Base-by-base conservation (phyloP, 2,113 vertebrate species). In the Ceuthmochares aereus region DNA sequence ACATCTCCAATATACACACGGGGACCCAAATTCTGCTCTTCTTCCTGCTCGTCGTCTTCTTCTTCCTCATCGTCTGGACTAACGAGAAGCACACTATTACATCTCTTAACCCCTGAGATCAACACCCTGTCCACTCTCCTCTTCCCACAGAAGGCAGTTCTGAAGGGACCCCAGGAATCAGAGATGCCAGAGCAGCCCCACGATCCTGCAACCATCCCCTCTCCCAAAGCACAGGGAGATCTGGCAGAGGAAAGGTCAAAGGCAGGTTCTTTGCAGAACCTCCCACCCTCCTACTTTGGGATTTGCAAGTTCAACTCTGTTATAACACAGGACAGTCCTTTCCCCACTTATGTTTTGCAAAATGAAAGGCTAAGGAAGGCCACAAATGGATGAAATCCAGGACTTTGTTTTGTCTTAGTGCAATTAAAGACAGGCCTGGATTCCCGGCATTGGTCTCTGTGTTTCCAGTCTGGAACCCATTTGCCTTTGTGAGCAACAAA, bases 11-110 rank as follows among this genome's bases (percentile, higher is more conserved):
- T 96, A 63, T 98, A 98, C 29, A 98, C 98, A 37, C 82, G 93
- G 21, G 98, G 98, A 93, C 97, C 98, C 5, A 89, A 94, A 69
- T 63, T 62, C 91, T 93, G 20, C 94, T 97, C 98, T 90, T 98
- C 98, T 52, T 98, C 98, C 19, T 98, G 97, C 6, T 99, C 99
- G 15, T 98, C 98, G 2, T 99, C 98, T 12, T 99, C 99, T 42
- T 99, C 99, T 49, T 99, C 98, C 15, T 99, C 98, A 97, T 99
- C 98, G 16, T 99, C 99, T 97, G 98, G 96, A 89, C 97, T 97
- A 96, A 97, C 23, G 12, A 97, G 90, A 96, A 83, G 66, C 90
- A 97, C 12, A 58, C 81, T 70, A 64, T 92, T 90, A 95, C 74
- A 95, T 58, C 72, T 88, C 95, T 49, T 49, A 22, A 27, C 3